These are phyloP conservation scores for Alcis repandata DNA, from an alignment of 2,888 invertebrate genomes.

Conservation along the genomic window DNA sequence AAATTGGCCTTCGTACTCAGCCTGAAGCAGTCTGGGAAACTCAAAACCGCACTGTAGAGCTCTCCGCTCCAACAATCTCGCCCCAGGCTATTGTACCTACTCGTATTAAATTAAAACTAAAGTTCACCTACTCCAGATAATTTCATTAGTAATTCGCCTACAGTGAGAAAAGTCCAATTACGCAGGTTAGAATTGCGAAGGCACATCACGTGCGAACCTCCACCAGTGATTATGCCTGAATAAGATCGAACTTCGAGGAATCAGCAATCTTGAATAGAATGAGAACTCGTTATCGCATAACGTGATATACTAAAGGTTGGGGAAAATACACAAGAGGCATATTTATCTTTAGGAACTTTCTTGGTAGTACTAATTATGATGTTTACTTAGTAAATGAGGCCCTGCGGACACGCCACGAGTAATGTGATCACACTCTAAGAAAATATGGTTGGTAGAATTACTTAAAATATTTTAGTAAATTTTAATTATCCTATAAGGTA, in stretches of 20 bases:
- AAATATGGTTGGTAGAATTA: neutral
- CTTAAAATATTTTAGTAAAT: neutral
- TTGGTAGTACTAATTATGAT: neutral
- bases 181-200: constrained; percentile 44
- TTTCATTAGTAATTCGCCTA: constrained; percentile 31
- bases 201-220: constrained; percentile 55
- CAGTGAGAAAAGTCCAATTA: constrained; percentile 41
- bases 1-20: constrained; percentile 41
- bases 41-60: constrained; percentile 48
- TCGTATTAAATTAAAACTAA: constrained; percentile 32
- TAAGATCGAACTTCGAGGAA: constrained; percentile 55
- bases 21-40: constrained; percentile 51
- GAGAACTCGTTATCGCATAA: constrained; percentile 43
- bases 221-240: constrained; percentile 56
- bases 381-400: neutral
- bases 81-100: constrained; percentile 38
- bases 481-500: too few relatives aligned
- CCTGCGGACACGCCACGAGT: neutral
- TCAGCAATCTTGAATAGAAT: constrained; percentile 58
- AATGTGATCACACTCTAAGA: neutral
- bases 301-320: constrained; percentile 8
- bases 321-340: neutral
- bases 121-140: constrained; percentile 27
- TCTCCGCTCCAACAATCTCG: constrained; percentile 50
- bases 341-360: constrained; percentile 1